Conservation (phyloP, 2,888 invertebrate genomes). For the Escarpia spicata region DNA sequence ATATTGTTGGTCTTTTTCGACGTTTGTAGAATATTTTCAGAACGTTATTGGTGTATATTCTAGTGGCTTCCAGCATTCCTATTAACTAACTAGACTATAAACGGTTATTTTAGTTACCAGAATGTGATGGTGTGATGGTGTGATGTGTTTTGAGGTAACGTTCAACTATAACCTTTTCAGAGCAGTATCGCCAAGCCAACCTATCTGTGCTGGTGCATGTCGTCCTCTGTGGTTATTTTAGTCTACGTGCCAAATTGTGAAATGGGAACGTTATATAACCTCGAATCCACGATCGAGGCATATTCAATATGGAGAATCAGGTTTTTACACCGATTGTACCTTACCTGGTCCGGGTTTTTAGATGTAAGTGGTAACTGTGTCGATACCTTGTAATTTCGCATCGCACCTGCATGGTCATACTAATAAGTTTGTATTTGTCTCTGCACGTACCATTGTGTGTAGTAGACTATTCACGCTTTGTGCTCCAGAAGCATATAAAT, state of each 20-base stretch:
- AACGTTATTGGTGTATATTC: not conserved
- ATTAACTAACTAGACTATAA: no score
- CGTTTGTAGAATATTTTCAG: not conserved
- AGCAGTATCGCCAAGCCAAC: no score
- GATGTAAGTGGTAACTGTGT: not conserved
- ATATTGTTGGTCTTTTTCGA: not conserved
- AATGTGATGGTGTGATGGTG: not conserved
- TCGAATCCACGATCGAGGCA: no score
- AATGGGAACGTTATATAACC: no score
- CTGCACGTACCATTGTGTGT: not conserved
- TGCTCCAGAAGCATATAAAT: not conserved
- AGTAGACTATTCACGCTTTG: not conserved
- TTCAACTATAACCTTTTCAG: no score
- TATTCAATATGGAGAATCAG: no score
- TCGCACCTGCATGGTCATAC: not conserved
- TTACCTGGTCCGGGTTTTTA: not conserved
- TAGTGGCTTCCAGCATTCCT: no score
- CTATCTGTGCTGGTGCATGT: no score
- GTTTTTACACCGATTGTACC: not conserved
- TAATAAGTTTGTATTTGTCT: not conserved
- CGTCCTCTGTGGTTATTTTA: no score
- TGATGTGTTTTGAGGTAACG: no score
- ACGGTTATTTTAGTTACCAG: not conserved
- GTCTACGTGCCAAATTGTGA: no score
- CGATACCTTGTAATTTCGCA: not conserved